A percentile compares a stretch with the other conserved stretches of the same genome.
These are phyloP conservation scores for Orchesellides sinensis DNA, from an alignment of 2,888 invertebrate species.

Conservation along the genomic window DNA sequence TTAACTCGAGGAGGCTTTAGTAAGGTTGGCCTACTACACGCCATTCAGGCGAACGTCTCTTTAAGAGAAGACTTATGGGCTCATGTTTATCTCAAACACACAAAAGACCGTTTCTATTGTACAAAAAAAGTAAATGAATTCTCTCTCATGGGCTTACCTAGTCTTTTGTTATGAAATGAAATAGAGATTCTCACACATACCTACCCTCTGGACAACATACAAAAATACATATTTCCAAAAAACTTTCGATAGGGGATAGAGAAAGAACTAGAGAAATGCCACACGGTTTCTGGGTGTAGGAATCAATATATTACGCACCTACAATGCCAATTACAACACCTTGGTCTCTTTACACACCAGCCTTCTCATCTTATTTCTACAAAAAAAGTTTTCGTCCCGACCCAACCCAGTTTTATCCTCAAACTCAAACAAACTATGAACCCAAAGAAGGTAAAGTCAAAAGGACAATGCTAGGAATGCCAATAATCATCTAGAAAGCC, in stretches of 20 bases:
- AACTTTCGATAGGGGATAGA: neutral
- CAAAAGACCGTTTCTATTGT: neutral
- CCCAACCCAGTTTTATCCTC: slow-evolving; percentile 42
- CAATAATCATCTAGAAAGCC: slow-evolving; percentile 1
- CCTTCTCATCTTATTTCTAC: neutral
- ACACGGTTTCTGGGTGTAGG: slow-evolving; percentile 16
- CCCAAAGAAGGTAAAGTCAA: too few relatives aligned
- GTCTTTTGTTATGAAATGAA: neutral
- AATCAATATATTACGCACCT: slow-evolving; percentile 33
- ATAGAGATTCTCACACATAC: neutral
- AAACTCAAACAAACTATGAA: neutral
- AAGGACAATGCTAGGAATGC: neutral
- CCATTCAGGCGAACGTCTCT: slow-evolving; percentile 38
- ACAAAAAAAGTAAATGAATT: slow-evolving; percentile 7
- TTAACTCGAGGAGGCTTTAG: slow-evolving; percentile 29
- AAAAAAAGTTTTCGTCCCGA: slow-evolving; percentile 17
- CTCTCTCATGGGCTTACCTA: neutral
- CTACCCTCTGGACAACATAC: neutral
- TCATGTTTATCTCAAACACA: slow-evolving; percentile 38
- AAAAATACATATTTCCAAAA: neutral
- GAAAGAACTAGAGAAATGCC: neutral
- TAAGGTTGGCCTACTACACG: slow-evolving; percentile 9
- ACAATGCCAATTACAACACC: slow-evolving; percentile 40
- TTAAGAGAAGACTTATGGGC: slow-evolving; percentile 27
- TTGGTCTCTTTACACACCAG: neutral